Percentiles rank a stretch among this genome's conserved stretches.
phyloP scores from a whole-genome alignment of 2,113 vertebrate genomes.

The Salvelinus sp. region DNA sequence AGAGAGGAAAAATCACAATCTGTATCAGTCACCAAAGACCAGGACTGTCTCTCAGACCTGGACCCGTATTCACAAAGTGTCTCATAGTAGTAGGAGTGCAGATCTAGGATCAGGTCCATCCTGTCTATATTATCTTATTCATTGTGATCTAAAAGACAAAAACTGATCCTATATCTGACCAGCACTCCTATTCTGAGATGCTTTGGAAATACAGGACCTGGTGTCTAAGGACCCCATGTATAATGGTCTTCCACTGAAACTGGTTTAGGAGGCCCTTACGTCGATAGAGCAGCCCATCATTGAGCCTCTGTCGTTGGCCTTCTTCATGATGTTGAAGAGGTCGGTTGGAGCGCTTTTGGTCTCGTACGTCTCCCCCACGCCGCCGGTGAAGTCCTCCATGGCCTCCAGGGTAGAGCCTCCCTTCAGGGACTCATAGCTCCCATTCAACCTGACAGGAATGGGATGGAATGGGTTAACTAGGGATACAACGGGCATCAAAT shows the following conservation, averaged over 20 bases:
- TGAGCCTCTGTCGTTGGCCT: constrained; percentile 83
- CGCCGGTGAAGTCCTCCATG: constrained; percentile 96
- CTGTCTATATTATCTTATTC: no score
- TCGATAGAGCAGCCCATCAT: constrained; percentile 93
- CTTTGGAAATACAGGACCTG: neutral
- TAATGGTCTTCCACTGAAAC: no score
- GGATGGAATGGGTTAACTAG: neutral
- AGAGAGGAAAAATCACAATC: constrained; percentile 23
- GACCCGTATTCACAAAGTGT: no score
- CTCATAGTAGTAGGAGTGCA: no score
- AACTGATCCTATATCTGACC: no score
- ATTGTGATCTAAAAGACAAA: no score
- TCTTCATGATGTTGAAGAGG: constrained; percentile 81
- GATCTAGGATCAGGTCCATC: no score
- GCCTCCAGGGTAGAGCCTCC: constrained; percentile 91
- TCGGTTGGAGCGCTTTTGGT: constrained; percentile 76
- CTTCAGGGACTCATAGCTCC: constrained; percentile 92
- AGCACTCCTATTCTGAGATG: neutral
- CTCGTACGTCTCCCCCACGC: constrained; percentile 85
- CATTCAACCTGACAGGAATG: constrained; percentile 74
- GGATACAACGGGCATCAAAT: neutral
- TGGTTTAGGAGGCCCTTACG: constrained; percentile 66
- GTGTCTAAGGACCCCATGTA: no score
- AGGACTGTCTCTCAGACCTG: no score
- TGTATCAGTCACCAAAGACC: neutral